Evolutionary conservation across 2,113 vertebrate species (phyloP).

Genomic region (Caloenas nicobarica): DNA sequence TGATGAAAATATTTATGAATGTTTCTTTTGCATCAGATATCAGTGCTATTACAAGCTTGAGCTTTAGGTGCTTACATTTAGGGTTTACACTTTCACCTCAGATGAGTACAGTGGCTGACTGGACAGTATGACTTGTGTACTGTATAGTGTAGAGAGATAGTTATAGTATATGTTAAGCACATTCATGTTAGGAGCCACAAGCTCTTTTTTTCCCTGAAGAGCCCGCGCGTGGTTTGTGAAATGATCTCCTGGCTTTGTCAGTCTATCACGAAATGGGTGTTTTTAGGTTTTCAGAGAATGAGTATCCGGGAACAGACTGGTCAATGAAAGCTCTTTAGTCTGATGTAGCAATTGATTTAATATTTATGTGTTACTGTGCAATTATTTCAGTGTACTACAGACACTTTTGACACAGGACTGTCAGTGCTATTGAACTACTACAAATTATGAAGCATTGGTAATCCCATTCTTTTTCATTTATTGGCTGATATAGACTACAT

Average conservation of each 20-base stretch:
- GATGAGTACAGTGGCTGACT: not conserved
- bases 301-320: not conserved
- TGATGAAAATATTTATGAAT: not conserved
- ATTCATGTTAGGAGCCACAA: not conserved
- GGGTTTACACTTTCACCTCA: not conserved
- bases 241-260: rapidly evolving
- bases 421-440: not conserved
- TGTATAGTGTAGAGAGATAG: not conserved
- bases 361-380: not conserved
- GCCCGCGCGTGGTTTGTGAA: not conserved
- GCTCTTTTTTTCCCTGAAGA: not conserved
- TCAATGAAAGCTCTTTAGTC: not conserved
- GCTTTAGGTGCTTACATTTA: not conserved
- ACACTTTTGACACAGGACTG: not conserved
- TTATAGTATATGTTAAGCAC: not conserved
- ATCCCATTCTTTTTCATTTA: not conserved
- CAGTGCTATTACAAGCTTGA: not conserved
- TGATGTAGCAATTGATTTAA: not conserved
- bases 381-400: not conserved
- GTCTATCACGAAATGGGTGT: not conserved
- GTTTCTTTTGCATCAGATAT: not conserved
- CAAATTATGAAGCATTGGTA: not conserved
- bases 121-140: not conserved
- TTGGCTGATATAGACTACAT: not conserved
- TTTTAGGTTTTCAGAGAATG: not conserved